Base-by-base conservation (phyloP, 2,797 vertebrate genomes). In the Sebastes cheni region DNA sequence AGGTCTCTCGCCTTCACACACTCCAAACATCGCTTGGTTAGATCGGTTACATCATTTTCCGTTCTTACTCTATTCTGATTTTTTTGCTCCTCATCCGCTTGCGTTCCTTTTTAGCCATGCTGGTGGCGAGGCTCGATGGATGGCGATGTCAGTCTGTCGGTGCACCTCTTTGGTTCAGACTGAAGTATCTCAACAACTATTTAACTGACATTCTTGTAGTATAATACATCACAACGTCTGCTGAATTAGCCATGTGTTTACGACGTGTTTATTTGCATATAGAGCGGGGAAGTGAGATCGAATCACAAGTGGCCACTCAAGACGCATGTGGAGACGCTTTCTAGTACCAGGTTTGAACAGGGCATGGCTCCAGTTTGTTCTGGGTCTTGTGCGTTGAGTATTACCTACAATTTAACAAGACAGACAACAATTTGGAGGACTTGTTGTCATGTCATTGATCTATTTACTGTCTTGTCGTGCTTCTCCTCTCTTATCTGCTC, bases 1-100 rank as follows among this genome's bases (percentile, higher is more conserved):
- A 32, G 2, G 59, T 88, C 58, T 77, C 74, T 58, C 42, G 65
- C 70, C 64, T 23, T 62, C 60, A 56, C 72, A 25, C 11, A 3
- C 13, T 61, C 22, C 34, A 72, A 54, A 62, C 22, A 54, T 6
- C 9, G 23, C 5, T 25, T 32, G 12, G 58, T 61, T 62, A 2
- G 50, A 52, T 22, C 39, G 3, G 4, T 39, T 67, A 46, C 5
- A 67, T 52, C 14, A 36, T 1, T 36, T 22, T 52, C 29, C 54
- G 4, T 8, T 79, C 22, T 56, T 25, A 23, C 6, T 32, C 20
- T 22, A 32, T 52, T 68, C 22, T 50, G 8, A 10, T 14, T 27
- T 30, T 36, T 3, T 25, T 67, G 20, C 13, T 46, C 27, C 10
- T 52, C 8, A 23, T 65, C 20, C 23, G 22, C 18, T 34, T 29